Base-by-base conservation (phyloP, 2,888 invertebrate species). In the Sesamia inferens region DNA sequence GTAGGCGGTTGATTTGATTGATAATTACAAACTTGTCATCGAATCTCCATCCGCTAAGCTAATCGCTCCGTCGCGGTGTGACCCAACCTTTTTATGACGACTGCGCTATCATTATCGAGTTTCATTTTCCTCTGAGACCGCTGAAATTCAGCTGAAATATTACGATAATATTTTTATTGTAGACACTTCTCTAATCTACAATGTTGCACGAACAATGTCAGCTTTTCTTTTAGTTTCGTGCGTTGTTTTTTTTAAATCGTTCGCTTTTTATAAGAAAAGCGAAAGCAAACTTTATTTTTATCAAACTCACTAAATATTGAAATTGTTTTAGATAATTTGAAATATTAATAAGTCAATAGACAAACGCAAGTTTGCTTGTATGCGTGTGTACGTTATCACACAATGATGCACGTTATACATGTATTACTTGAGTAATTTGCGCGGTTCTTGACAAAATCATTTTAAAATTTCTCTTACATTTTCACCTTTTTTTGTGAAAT, bases 131-230 rank as follows among this genome's bases (percentile, higher is more conserved):
- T 68, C 63, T 51, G 59, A 58, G 55, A 58, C 59, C 57, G 48
- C 68, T 83, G 63, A 81, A 83, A 68, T 83, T 76, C 68, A 58
- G 65, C 65, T 69, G 10, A 65, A 80, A 75, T 83, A 75, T 80
- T 61, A 63, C 42, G 31, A 62, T 57, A 22, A 57, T 76, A 64
- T 76, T 70, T 66, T 68, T 51, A 75, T 24, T 66, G 62, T 65
- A 54, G 69, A 75, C 76, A 57, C 13, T 63, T 57, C 69, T 63
- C 31, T 67, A 69, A 79, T 68, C 42, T 68, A 31, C 13, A 42
- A 31, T 39, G 24, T 55, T n/a, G 31, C 39, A 51, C 48, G 31
- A 70, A 47, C 24, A 64, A 64, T 62, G 31, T 51, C 42, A 22
- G 31, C 47, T 51, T 14, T 44, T 44, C 10, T 10, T 44, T 42